Conservation (phyloP, 2,113 vertebrate genomes). For the Marmota flaviventris region DNA sequence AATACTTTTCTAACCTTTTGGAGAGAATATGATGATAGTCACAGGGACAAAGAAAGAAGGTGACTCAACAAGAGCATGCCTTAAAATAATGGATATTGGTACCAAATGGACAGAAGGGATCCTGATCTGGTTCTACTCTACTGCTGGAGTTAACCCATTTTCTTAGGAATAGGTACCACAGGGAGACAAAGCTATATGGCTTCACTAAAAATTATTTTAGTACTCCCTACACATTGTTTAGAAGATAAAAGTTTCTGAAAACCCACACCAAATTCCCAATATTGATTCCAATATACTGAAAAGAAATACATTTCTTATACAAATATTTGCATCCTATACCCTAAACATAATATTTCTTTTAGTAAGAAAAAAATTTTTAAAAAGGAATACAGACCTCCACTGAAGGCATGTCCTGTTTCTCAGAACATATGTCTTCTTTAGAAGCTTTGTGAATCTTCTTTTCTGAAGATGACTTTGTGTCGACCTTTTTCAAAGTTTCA, state of each 20-base stretch:
- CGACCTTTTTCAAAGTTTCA: constrained; percentile 87
- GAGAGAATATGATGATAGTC: background rate
- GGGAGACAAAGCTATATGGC: background rate
- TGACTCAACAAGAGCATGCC: background rate
- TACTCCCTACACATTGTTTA: background rate
- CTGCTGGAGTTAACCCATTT: background rate
- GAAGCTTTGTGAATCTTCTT: constrained; percentile 85
- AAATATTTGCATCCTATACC: background rate
- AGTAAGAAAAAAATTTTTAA: background rate
- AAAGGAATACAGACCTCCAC: constrained; percentile 85
- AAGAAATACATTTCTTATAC: background rate
- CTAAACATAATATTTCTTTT: background rate
- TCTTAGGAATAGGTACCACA: background rate
- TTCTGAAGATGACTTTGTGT: constrained; percentile 84
- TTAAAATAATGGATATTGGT: background rate
- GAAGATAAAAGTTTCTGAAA: constrained; percentile 9
- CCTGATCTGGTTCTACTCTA: background rate
- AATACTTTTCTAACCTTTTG: background rate
- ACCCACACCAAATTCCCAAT: background rate
- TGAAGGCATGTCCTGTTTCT: constrained; percentile 83
- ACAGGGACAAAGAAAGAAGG: background rate
- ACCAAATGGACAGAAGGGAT: background rate
- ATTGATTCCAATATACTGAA: background rate
- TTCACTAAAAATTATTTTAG: background rate
- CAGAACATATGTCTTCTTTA: constrained; percentile 86